phyloP scores from a whole-genome alignment of 2,113 vertebrate genomes.

The Thermophis baileyi region DNA sequence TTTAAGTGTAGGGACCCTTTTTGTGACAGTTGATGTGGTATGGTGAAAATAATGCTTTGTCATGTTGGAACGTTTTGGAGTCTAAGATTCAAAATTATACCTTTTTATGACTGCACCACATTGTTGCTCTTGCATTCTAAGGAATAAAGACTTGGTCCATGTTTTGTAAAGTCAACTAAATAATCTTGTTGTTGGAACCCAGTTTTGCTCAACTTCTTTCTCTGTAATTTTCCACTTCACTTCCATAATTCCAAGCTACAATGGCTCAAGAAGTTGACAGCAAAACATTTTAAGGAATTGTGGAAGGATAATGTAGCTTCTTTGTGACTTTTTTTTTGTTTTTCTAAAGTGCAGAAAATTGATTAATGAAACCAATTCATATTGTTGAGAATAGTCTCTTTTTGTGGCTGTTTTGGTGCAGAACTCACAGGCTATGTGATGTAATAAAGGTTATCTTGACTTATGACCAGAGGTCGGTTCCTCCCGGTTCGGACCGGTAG shows the following conservation, averaged over 20 bases:
- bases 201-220: not conserved
- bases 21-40: not conserved
- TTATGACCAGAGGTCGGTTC: too few species aligned
- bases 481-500: too few species aligned
- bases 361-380: not conserved
- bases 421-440: not conserved
- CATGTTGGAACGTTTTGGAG: not conserved
- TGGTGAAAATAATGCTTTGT: not conserved
- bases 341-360: not conserved
- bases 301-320: not conserved
- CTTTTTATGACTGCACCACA: not conserved
- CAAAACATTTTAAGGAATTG: not conserved
- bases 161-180: not conserved
- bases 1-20: not conserved
- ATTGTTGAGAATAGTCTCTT: not conserved
- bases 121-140: rapidly evolving
- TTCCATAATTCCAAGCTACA: not conserved
- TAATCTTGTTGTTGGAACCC: not conserved
- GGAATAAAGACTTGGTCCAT: not conserved
- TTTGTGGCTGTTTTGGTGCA: not conserved
- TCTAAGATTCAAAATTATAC: not conserved
- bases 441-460: not conserved
- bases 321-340: not conserved
- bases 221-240: not conserved
- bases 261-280: not conserved